These are phyloP conservation scores for Agapornis roseicollis DNA, from an alignment of 2,113 vertebrate genomes.

Conservation along the genomic window DNA sequence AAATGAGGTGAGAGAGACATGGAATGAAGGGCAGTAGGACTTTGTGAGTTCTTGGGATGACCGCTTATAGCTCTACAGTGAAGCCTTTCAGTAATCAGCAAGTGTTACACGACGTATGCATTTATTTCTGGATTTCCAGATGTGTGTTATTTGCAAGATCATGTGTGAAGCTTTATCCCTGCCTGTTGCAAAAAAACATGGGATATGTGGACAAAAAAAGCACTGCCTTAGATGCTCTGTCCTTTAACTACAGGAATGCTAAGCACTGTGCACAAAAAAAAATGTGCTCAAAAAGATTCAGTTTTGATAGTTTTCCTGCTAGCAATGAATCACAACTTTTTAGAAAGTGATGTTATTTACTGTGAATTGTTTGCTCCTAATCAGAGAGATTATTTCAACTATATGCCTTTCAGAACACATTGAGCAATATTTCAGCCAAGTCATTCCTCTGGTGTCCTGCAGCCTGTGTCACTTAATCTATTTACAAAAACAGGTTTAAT, in stretches of 20 bases:
- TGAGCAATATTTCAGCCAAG: background rate
- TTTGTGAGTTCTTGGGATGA: background rate
- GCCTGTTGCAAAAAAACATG: background rate
- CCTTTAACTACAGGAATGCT: background rate
- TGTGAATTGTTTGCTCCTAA: background rate
- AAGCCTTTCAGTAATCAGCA: background rate
- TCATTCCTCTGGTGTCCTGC: background rate
- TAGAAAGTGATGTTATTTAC: background rate
- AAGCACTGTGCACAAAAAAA: background rate
- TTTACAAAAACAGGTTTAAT: background rate
- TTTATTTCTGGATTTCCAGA: slow-evolving; percentile 4
- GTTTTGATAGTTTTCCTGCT: background rate
- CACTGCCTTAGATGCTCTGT: background rate
- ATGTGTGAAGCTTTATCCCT: background rate
- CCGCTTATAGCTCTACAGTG: background rate
- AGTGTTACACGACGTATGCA: background rate
- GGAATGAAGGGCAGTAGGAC: background rate
- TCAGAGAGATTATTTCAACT: background rate
- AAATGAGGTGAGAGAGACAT: background rate
- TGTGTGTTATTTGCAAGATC: background rate
- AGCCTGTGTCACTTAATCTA: background rate
- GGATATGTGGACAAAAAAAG: background rate
- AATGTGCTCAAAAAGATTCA: background rate
- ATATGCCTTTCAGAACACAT: background rate
- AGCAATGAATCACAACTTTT: background rate